Base-by-base conservation (phyloP, 1,140 invertebrate species). In the Cotesia glomerata region DNA sequence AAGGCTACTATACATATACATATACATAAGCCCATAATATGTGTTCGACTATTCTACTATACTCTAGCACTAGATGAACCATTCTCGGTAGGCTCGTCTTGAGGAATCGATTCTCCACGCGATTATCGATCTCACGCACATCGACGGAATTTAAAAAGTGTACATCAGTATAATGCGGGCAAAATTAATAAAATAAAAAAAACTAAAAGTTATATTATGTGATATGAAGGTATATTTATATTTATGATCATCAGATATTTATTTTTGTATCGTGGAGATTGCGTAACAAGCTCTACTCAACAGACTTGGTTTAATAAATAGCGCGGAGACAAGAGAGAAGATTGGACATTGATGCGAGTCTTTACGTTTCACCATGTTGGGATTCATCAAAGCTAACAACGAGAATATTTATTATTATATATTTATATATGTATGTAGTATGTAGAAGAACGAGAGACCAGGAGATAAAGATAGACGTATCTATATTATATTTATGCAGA, bases 1-100 rank as follows among this genome's bases (percentile, higher is more conserved):
- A 82, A 84, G 80, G 77, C 76, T 69, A 56, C 59, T 68, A 14
- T 54, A 45, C 39, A 9, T 45, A 45, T 45, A 45, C 39, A 9
- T 9, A 7, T 45, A 45, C 8, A 45, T 11, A n/a, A 18, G 5
- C 56, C 45, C 35, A 8, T 68, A 14, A n/a, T 58, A 13, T 16
- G 26, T 69, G 7, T 7, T 14, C 11, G 35, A 4, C 36, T 36
- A 13, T 18, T 35, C 16, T 9, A 32, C 9, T 11, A 26, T 45
- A 11, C 4, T 45, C 7, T 45, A 9, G 5, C 39, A 9, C 7
- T 5, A 36, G 64, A 66, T 18, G 64, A 13, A 49, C 14, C 39
- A 45, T 49, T 64, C 36, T 45, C 39, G 7, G 7, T 45, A 45
- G 39, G 39, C 39, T 45, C 39, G 39, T 45, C 39, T 45, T 45